Conservation (phyloP, 2,888 invertebrate species). For the Hydropsyche betteni region DNA sequence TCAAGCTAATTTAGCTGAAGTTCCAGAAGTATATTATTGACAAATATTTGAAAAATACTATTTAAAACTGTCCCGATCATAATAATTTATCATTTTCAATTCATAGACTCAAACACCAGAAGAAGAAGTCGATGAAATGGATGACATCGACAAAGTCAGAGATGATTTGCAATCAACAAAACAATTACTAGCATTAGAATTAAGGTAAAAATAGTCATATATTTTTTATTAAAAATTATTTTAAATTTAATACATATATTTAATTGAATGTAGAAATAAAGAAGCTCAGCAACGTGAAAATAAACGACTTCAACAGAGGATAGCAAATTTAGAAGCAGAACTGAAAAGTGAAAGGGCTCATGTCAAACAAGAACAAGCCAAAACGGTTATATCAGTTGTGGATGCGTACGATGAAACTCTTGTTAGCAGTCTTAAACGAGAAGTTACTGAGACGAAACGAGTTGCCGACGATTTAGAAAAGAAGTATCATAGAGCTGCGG, state of each 20-base stretch:
- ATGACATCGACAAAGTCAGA: constrained; percentile 89
- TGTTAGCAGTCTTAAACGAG: constrained; percentile 75
- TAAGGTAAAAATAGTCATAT: constrained; percentile 61
- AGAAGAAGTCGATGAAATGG: constrained; percentile 84
- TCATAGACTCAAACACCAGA: constrained; percentile 56
- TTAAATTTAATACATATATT: neutral
- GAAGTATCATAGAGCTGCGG: constrained; percentile 78
- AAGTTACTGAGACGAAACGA: constrained; percentile 80
- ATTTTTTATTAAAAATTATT: neutral
- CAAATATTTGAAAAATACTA: neutral
- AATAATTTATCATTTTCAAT: constrained; percentile 3
- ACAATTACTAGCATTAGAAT: constrained; percentile 86
- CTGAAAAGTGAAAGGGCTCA: constrained; percentile 75
- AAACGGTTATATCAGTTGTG: constrained; percentile 65
- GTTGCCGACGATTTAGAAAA: constrained; percentile 83
- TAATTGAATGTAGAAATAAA: constrained; percentile 69
- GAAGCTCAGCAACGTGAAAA: constrained; percentile 87
- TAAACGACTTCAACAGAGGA: constrained; percentile 80
- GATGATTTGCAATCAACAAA: constrained; percentile 93
- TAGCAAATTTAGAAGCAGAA: constrained; percentile 84
- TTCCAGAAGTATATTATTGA: constrained; percentile 59
- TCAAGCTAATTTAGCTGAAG: constrained; percentile 67
- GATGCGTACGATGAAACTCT: constrained; percentile 72
- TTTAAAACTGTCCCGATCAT: neutral
- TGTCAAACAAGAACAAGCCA: constrained; percentile 65